These are phyloP conservation scores for Pandion haliaetus DNA, from an alignment of 2,113 vertebrate genomes.

Conservation along the genomic window DNA sequence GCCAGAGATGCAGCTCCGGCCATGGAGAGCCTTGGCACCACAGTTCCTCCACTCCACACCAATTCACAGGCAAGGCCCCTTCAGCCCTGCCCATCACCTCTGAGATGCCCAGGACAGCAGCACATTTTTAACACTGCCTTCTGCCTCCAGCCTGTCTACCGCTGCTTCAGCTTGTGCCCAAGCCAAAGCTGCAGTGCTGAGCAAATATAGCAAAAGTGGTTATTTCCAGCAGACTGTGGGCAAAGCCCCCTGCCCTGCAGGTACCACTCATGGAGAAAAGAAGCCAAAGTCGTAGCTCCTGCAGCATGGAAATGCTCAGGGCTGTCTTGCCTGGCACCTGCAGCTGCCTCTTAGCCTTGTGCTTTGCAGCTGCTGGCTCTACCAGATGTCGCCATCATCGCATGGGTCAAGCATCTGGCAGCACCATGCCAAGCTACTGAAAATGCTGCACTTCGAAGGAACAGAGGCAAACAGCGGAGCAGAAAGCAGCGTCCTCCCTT, in stretches of 20 bases:
- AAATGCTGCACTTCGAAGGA: neutral
- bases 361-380: neutral
- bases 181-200: neutral
- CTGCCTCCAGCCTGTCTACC: neutral
- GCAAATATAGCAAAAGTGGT: neutral
- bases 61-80: neutral
- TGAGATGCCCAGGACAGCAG: neutral
- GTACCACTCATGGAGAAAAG: neutral
- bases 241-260: neutral
- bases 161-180: neutral
- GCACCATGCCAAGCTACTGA: neutral
- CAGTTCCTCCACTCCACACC: fast-evolving
- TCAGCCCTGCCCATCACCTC: neutral
- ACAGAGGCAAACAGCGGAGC: neutral
- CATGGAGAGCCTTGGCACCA: neutral
- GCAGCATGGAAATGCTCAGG: neutral
- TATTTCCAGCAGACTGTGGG: neutral
- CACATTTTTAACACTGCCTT: neutral
- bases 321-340: neutral
- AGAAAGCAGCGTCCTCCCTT: neutral
- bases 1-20: neutral
- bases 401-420: neutral
- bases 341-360: neutral
- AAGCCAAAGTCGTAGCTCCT: neutral
- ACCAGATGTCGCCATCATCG: neutral